Evolutionary conservation across 1,140 invertebrate genomes (phyloP).

Genomic region (Halictus rubicundus): DNA sequence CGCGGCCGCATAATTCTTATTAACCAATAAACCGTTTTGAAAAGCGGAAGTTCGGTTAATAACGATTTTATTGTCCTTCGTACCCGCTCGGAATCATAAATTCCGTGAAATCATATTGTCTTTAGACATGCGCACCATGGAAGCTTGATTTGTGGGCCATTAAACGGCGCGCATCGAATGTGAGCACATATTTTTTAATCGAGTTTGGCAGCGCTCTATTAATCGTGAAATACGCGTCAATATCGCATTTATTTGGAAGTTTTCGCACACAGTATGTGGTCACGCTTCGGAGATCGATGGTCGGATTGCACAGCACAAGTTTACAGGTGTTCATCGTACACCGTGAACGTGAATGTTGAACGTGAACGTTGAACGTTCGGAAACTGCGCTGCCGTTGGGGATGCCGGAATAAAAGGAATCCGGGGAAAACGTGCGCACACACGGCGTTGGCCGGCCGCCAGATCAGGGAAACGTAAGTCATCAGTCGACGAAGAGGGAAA

Average conservation of each 20-base stretch:
- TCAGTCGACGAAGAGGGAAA: background rate
- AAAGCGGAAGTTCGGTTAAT: too few species aligned
- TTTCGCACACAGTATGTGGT: background rate
- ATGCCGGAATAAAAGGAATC: background rate
- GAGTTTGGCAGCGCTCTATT: background rate
- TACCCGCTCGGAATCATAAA: too few species aligned
- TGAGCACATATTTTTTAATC: background rate
- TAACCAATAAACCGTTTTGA: too few species aligned
- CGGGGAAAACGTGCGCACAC: background rate
- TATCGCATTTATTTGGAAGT: background rate
- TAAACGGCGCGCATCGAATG: background rate
- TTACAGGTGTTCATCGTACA: background rate
- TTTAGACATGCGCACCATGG: background rate
- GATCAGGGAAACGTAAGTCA: constrained; percentile 3
- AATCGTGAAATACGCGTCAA: background rate
- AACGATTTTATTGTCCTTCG: too few species aligned
- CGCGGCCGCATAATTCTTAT: too few species aligned
- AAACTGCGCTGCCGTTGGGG: background rate
- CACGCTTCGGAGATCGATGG: background rate
- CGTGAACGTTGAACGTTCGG: too few species aligned
- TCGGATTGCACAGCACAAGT: background rate
- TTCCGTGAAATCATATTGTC: background rate
- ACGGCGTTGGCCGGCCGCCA: background rate
- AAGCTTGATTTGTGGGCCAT: background rate
- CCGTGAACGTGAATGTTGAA: background rate